Evolutionary conservation across 1,140 invertebrate species (phyloP), one percentile per base, ranked within the genome.

Genomic region (Bactericera cockerelli): DNA sequence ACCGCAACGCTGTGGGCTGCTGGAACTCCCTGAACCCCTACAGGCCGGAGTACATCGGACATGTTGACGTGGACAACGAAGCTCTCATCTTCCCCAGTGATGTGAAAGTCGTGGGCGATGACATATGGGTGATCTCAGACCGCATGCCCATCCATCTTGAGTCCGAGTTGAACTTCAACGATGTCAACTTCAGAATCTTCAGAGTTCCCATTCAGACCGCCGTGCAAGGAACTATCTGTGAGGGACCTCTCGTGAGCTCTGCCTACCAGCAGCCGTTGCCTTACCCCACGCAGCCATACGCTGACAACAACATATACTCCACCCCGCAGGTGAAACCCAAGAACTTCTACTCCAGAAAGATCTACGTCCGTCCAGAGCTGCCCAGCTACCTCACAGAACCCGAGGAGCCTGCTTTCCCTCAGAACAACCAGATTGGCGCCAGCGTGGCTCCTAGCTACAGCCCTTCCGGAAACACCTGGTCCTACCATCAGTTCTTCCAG

Each of bases 1-100:
- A 88, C 68, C 81, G 82, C 64, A 88, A 88, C 63, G 81, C 82
- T 1, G 76, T 89, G 1, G 86, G 86, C 11, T 89, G 86, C 66
- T 89, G 86, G 86, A 84, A 85, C 65, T 81, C 79, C 0, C 70
- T 71, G 2, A 71, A 79, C 55, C 79, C 81, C 0, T 84, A 83
- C 57, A 55, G 16, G n/a, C 56, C 57, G 2, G 60, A 64, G 14
- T 63, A 62, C 28, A 63, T 66, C 16, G 84, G 75, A 11, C 69
- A 87, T 16, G 79, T 83, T 4, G 85, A 86, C 55, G 79, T 77
- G 59, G 85, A 89, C 67, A 81, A 87, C 65, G 76, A 80, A 0
- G 80, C 81, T 16, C 67, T 89, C 31, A 81, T 86, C 24, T 89
- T 88, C 67, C 86, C 86, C 0, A 76, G 80, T 63, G 86, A 89